Base-by-base conservation (phyloP, 2,113 vertebrate species). In the Lepus europaeus region DNA sequence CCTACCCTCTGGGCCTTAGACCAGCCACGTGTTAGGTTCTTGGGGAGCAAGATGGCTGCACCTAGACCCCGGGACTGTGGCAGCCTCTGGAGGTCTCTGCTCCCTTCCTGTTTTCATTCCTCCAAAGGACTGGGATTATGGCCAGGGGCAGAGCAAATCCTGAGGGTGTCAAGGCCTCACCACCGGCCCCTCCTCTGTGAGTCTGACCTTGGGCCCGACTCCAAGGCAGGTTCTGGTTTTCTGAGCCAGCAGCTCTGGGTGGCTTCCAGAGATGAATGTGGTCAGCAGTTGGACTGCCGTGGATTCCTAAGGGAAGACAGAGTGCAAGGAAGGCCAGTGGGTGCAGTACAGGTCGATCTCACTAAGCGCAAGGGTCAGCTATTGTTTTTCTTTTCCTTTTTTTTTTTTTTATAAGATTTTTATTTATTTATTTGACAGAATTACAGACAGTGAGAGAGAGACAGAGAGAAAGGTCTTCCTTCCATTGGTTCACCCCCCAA, bases 91-190 rank as follows among this genome's bases (percentile, higher is more conserved):
- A 90, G 90, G 51, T 56, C 73, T 64, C 81, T 23, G 68, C 29
- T 90, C 78, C 53, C 79, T 95, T 97, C 97, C 96, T 96, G 90
- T 70, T 87, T 97, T 97, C 96, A 90, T 96, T 93, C 64, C 69
- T 87, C 45, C 8, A 74, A 90, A 97, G 97, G 90, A 68, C 56
- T 29, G 79, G 88, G 78, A 93, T 85, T 13, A 45, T 53, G 81
- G 88, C 93, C 95, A 96, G 92, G 76, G 63, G 53, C n/a, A 56
- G 87, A 93, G 61, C 80, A 33, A 84, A 31, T 74, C 13, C 64
- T 63, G 49, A 94, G 88, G 82, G 83, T 0, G 0, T 51, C 69
- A 66, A 63, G 69, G 70, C 77, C 61, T 77, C 59, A 66, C 78
- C 17, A n/a, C 77, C 56, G 33, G 2, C 83, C 20, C 69, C 70